Base-by-base conservation (phyloP, 2,888 invertebrate genomes). In the Nymphalis polychloros region DNA sequence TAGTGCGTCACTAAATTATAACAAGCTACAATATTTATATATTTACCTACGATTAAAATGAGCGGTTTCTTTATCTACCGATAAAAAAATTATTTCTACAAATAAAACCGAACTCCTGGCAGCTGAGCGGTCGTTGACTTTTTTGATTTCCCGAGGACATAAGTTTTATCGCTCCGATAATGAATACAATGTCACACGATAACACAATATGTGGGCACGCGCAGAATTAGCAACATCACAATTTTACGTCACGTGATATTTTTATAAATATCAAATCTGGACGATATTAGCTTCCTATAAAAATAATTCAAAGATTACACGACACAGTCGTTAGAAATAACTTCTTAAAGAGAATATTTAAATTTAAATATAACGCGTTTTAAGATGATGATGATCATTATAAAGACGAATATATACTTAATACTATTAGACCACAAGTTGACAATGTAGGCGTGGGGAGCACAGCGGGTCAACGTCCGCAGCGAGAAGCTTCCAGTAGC, bases 71-170 rank as follows among this genome's bases (percentile, higher is more conserved):
- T 75, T 72, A 75, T 73, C 69, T 67, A 65, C 41, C 70, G 73
- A 72, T 74, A 73, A 69, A 73, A 63, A 59, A 72, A 67, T 66
- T 69, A 69, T 72, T 59, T 64, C 75, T 63, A 63, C 64, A 63
- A 57, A 66, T 59, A 61, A 65, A 63, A 63, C 50, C 73, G 72
- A 76, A 76, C 76, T 75, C 76, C 74, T 73, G 65, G 48, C 67
- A 59, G 61, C 67, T 74, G 73, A 52, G 55, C 72, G 81, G 79
- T 79, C 81, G 71, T 78, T 77, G 79, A 81, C 81, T 71, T 72
- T 70, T 31, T 63, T 73, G 73, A 73, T 77, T 71, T 76, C 76
- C 65, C 67, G 73, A 71, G 71, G 72, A 69, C 69, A 68, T 72
- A 46, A 68, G 65, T 72, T 75, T 72, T 72, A 73, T 74, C 73